Evolutionary conservation across 1,140 invertebrate species (phyloP).

Genomic region (Neelides sp.): DNA sequence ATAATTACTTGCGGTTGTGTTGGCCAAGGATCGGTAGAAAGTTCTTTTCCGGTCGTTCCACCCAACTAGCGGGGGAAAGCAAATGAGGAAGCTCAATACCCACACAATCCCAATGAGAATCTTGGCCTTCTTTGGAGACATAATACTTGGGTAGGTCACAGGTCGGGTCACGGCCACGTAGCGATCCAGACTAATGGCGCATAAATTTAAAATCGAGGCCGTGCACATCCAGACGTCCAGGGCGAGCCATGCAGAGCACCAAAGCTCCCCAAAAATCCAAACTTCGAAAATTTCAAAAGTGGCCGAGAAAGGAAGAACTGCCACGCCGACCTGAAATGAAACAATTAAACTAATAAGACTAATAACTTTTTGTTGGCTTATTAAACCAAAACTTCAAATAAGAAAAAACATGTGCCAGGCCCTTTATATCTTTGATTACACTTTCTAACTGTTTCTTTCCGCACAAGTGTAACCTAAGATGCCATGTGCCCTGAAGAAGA

Average conservation of each 20-base stretch:
- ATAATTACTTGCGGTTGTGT: slow-evolving; percentile 10
- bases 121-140: slow-evolving; percentile 77
- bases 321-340: slow-evolving; percentile 74
- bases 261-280: slow-evolving; percentile 83
- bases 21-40: slow-evolving; percentile 16
- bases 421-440: too few relatives aligned
- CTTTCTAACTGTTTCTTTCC: too few relatives aligned
- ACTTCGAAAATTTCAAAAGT: slow-evolving; percentile 66
- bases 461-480: too few relatives aligned
- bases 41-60: slow-evolving; percentile 59
- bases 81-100: slow-evolving; percentile 90
- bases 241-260: slow-evolving; percentile 85
- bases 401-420: too few relatives aligned
- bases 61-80: slow-evolving; percentile 78
- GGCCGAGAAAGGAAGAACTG: slow-evolving; percentile 79
- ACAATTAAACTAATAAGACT: too few relatives aligned
- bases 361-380: too few relatives aligned
- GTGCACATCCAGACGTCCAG: slow-evolving; percentile 95
- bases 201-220: slow-evolving; percentile 74
- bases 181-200: slow-evolving; percentile 69
- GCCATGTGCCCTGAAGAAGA: too few relatives aligned
- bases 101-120: slow-evolving; percentile 78
- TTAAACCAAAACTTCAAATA: too few relatives aligned
- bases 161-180: slow-evolving; percentile 90
- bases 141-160: slow-evolving; percentile 79